Percentiles rank a stretch among this genome's conserved stretches.
Evolutionary conservation across 2,888 invertebrate species (phyloP).

Genomic region (Ischnus inquisitorius): DNA sequence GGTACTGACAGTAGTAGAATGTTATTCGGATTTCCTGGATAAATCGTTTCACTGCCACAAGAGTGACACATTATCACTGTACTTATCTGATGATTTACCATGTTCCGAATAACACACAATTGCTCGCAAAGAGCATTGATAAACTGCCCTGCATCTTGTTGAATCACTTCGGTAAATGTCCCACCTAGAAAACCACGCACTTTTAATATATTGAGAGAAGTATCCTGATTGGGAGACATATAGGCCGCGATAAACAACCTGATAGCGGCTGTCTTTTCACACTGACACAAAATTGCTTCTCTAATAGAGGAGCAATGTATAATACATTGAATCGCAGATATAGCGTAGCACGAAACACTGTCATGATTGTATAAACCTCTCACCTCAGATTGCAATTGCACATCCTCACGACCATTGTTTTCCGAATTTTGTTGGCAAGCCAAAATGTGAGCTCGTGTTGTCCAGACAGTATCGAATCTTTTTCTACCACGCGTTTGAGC

Average conservation of each 20-base stretch:
- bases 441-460: constrained; percentile 11
- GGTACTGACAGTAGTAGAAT: too few relatives aligned
- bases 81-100: neutral
- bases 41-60: neutral
- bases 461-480: constrained; percentile 33
- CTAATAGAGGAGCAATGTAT: constrained; percentile 44
- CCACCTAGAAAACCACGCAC: constrained; percentile 38
- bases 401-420: neutral
- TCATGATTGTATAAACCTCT: constrained; percentile 46
- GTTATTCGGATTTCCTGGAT: too few relatives aligned
- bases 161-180: constrained; percentile 19
- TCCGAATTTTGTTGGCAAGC: constrained; percentile 24
- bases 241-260: constrained; percentile 24
- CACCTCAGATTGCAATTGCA: constrained; percentile 8
- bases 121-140: constrained; percentile 22
- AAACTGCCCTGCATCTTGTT: constrained; percentile 56
- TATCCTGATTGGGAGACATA: neutral
- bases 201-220: constrained; percentile 6
- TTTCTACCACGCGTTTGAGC: constrained; percentile 10
- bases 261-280: neutral
- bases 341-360: constrained; percentile 50
- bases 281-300: constrained; percentile 9
- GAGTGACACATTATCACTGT: constrained; percentile 4
- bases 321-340: constrained; percentile 51
- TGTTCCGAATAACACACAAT: neutral